Evolutionary conservation across 1,140 invertebrate species (phyloP).

Genomic region (Cotesia typhae): DNA sequence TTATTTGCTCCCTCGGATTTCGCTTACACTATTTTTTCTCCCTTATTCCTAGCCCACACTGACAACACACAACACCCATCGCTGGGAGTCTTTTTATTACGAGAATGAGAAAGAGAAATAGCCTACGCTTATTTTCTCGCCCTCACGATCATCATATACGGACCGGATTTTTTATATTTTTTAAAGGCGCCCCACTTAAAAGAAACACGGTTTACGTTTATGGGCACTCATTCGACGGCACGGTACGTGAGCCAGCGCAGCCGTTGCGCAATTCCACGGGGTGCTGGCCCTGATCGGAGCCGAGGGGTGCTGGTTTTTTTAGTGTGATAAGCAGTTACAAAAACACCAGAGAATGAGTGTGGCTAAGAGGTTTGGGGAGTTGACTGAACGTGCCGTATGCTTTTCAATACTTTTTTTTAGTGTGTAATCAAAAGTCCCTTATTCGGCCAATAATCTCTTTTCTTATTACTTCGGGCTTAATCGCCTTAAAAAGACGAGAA

Average conservation of each 20-base stretch:
- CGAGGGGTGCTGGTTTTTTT: slow-evolving; percentile 35
- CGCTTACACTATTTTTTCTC: slow-evolving; percentile 33
- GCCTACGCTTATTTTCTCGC: slow-evolving; percentile 10
- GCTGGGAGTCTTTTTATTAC: slow-evolving; percentile 25
- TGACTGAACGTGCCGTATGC: slow-evolving; percentile 8
- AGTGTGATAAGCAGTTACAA: slow-evolving; percentile 60
- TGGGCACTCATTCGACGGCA: slow-evolving; percentile 60
- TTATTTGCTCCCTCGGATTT: slow-evolving; percentile 41
- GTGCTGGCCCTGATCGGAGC: slow-evolving; percentile 24
- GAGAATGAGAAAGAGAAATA: slow-evolving; percentile 34
- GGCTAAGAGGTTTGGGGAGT: background rate
- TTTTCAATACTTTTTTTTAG: background rate
- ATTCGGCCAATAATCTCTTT: background rate
- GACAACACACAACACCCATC: background rate
- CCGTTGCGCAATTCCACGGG: slow-evolving; percentile 50
- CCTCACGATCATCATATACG: slow-evolving; percentile 53
- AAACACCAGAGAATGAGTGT: slow-evolving; percentile 29
- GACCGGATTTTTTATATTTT: slow-evolving; percentile 56
- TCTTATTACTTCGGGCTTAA: background rate
- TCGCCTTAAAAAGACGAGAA: background rate
- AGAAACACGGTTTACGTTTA: slow-evolving; percentile 67
- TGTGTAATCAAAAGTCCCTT: slow-evolving; percentile 2
- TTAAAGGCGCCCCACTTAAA: slow-evolving; percentile 64
- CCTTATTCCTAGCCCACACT: slow-evolving; percentile 21
- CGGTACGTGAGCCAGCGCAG: slow-evolving; percentile 45